Evolutionary conservation across 2,113 vertebrate species (phyloP), one percentile per base, ranked within the genome.

Genomic region (Podocnemis expansa): DNA sequence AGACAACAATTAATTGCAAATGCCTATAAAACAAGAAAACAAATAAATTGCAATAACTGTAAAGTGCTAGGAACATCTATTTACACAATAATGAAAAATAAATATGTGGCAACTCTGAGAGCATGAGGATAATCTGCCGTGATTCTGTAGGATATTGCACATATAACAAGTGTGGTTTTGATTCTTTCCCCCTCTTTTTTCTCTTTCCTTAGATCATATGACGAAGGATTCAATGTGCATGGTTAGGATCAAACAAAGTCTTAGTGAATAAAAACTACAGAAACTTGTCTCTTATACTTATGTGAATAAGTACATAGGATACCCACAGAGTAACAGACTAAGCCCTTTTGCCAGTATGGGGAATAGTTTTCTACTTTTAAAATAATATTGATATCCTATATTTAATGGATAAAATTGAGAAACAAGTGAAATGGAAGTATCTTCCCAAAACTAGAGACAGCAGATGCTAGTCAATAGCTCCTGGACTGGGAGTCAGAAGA

Each of bases 181-280:
- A 2, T 78, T 45, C 27, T 67, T 84, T 51, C 56, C 3, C 83
- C 89, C 45, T 90, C 41, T 79, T 6, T 87, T 19, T 49, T 9
- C 3, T 45, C n/a, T 38, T 87, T 94, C 75, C 84, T 76, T n/a
- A 84, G 16, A 45, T 10, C 82, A 49, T 4, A 89, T 82, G 88
- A 89, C 78, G 10, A 92, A 67, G 52, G 49, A 47, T 2, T 54
- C 31, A 41, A 12, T 5, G 34, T 10, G 10, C 19, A 88, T 82
- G 88, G 10, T n/a, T 80, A 84, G 93, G 24, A 84, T 12, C 63
- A 86, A 95, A 82, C 83, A 94, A 90, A 63, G 24, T 13, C 60
- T 3, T 54, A 45, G 8, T 38, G 58, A 34, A 21, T 10, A 51
- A 27, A 78, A 78, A 45, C 56, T 86, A 52, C 51, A 52, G 51